phyloP scores from a whole-genome alignment of 2,888 invertebrate genomes.

The Uloborus plumipes region DNA sequence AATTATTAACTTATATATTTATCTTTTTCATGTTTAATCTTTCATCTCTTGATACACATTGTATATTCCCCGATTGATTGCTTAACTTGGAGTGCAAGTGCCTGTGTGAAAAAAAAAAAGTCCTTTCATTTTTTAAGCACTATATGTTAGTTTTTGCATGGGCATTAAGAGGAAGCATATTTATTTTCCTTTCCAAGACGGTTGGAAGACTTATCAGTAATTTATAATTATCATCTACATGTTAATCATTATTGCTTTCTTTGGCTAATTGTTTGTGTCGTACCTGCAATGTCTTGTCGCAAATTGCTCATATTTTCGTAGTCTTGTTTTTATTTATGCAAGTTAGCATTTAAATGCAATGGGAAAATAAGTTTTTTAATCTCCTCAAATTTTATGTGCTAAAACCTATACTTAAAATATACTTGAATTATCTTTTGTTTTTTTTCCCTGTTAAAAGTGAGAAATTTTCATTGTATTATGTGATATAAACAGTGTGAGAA shows the following conservation, averaged over 20 bases:
- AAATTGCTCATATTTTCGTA: constrained; percentile 46
- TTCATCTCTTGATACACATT: constrained; percentile 17
- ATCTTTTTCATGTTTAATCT: constrained; percentile 36
- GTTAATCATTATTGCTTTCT: constrained; percentile 2
- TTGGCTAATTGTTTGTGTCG: not conserved
- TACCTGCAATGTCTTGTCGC: constrained; percentile 2
- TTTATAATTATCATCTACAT: constrained; percentile 53
- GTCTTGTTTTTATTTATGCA: constrained; percentile 40
- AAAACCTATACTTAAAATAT: constrained; percentile 50
- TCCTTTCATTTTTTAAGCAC: constrained; percentile 41
- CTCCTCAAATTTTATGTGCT: constrained; percentile 38
- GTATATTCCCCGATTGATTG: constrained; percentile 24
- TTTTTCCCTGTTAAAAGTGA: constrained; percentile 28
- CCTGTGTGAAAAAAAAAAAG: constrained; percentile 22
- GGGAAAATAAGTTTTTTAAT: constrained; percentile 33
- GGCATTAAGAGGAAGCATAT: constrained; percentile 46
- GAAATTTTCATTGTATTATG: constrained; percentile 32
- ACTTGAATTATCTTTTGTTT: constrained; percentile 7
- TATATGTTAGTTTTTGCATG: constrained; percentile 41
- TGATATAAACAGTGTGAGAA: constrained; percentile 31
- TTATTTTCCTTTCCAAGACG: constrained; percentile 42
- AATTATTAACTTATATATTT: constrained; percentile 38
- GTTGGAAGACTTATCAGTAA: constrained; percentile 45
- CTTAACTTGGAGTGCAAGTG: constrained; percentile 18
- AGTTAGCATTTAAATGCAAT: constrained; percentile 43